Evolutionary conservation across 2,888 invertebrate species (phyloP), one percentile per base, ranked within the genome.

Genomic region (Drosophila prostipennis): DNA sequence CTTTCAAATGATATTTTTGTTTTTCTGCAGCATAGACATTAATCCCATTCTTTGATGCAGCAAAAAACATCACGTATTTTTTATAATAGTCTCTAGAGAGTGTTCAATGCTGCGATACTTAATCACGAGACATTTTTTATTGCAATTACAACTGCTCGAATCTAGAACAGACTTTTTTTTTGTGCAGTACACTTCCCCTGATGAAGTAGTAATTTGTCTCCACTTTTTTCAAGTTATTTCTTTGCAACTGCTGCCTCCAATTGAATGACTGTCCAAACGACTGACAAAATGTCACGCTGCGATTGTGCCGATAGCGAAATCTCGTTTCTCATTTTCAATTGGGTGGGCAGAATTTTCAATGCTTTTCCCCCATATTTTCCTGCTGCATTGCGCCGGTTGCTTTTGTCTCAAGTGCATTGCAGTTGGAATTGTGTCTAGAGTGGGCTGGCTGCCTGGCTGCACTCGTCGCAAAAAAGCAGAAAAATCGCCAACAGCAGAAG

Each of bases 361-460:
- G 46, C 73, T 58, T 37, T 39, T 32, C 16, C 61, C 67, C 78
- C 68, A 6, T 7, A 73, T 77, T 77, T 70, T 68, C 54, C n/a
- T 49, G 63, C 63, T 72, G 71, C 56, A 52, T 42, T 70, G 71
- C 52, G 57, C 43, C 49, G 68, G 32, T 32, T 32, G 64, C 53
- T 63, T 60, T 65, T 63, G 76, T 85, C 85, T 87, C 87, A 72
- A 84, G 87, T 84, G 87, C 56, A 82, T 79, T 87, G 83, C 83
- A 80, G 80, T 74, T 65, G 72, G 73, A 86, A 78, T 76, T 78
- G 52, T 63, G 37, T 52, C 64, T 61, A 51, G 53, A 45, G 64
- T 53, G 64, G 64, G 53, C 32, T 29, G 7, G 7, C 7, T 53
- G 64, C 64, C 32, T 29, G 2, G 29, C 29, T 53, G 64, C 64